Percentiles rank a stretch among this genome's conserved stretches.
phyloP scores from a whole-genome alignment of 1,140 invertebrate species.

The Wiebesia pumilae region DNA sequence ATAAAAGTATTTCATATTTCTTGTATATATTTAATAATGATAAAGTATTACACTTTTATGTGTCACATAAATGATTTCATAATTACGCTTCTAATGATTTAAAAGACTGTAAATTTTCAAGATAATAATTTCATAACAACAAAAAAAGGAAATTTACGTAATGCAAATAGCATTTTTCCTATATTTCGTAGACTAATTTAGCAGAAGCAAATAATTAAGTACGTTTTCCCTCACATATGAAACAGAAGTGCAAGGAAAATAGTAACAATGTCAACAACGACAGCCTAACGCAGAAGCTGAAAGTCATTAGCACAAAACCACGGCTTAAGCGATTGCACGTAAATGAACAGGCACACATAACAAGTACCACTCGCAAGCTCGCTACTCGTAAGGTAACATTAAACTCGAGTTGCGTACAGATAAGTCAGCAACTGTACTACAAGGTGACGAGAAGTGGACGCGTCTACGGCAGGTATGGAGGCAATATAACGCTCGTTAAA shows the following conservation, averaged over 20 bases:
- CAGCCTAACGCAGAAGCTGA: neutral
- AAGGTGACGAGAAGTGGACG: constrained; percentile 70
- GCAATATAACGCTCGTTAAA: constrained; percentile 44
- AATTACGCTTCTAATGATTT: too few relatives aligned
- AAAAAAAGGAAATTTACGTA: too few relatives aligned
- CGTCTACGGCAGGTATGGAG: constrained; percentile 69
- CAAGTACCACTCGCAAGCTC: constrained; percentile 59
- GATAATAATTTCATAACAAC: too few relatives aligned
- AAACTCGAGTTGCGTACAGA: constrained; percentile 49
- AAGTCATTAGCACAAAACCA: constrained; percentile 54
- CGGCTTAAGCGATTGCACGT: constrained; percentile 64
- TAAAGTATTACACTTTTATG: too few relatives aligned
- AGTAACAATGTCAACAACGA: too few relatives aligned
- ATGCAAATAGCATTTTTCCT: too few relatives aligned
- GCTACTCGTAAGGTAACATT: constrained; percentile 56
- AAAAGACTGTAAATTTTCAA: too few relatives aligned
- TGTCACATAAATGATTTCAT: too few relatives aligned
- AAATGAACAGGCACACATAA: constrained; percentile 62
- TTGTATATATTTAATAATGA: too few relatives aligned
- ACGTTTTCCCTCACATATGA: neutral
- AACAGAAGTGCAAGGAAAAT: neutral
- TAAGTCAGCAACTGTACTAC: constrained; percentile 63
- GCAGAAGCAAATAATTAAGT: neutral
- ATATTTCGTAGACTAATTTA: too few relatives aligned
- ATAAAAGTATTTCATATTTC: too few relatives aligned